Evolutionary conservation across 2,888 invertebrate genomes (phyloP), one percentile per base, ranked within the genome.

Genomic region (Vanessa cardui): DNA sequence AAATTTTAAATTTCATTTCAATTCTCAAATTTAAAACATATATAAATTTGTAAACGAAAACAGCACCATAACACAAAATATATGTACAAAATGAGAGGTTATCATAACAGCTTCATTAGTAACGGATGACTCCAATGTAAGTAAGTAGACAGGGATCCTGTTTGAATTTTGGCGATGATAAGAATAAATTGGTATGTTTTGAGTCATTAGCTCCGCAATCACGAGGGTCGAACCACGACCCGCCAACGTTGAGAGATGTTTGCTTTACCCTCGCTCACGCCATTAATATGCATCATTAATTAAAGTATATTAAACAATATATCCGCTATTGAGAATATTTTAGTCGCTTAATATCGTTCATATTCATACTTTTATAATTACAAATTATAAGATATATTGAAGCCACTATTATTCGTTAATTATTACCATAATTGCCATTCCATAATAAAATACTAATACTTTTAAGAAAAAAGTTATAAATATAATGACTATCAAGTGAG

Each of bases 181-280:
- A 47, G 49, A 58, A 58, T 58, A 56, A 44, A 63, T 64, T 47
- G 49, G 56, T 49, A 39, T 49, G 58, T 39, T 63, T 62, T 39
- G 33, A 56, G 47, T 64, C 47, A 64, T 64, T 58, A 58, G 47
- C 21, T 58, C 58, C 49, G 58, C 56, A 58, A 58, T 49, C 49
- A 64, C 46, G 39, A 64, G 49, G 58, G 49, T 58, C 58, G 64
- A 44, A 20, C 58, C 20, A n/a, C 58, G 58, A 56, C 12, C 56
- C 39, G 33, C 33, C 33, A 39, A 56, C 56, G 18, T 56, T 9
- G 56, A 7, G 12, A 18, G 39, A 8, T n/a, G 31, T 47, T 39
- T 39, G 50, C 15, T 54, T 56, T 56, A 39, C 39, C 56, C 39
- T 5, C 18, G 33, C 56, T 56, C 12, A 12, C 4, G n/a, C 39